phyloP scores from a whole-genome alignment of 2,797 vertebrate genomes.

The Coregonus suidteri region DNA sequence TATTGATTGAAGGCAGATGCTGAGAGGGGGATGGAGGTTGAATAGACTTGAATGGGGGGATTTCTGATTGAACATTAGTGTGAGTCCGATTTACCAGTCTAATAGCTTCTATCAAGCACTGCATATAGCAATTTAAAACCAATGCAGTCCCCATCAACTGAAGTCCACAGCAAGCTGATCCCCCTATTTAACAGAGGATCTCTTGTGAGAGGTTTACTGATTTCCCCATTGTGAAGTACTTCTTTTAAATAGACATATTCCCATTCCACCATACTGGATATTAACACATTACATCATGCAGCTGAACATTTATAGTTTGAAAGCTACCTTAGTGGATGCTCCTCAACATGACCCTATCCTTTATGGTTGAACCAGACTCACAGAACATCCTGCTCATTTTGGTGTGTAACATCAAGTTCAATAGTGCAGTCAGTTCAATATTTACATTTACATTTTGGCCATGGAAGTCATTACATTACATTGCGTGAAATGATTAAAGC shows the following conservation, averaged over 20 bases:
- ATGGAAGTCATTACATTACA: neutral
- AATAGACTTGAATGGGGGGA: neutral
- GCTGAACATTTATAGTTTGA: neutral
- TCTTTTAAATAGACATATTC: neutral
- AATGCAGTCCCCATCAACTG: neutral
- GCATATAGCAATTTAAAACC: neutral
- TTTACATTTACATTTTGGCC: neutral
- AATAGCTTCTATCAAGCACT: neutral
- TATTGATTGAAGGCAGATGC: neutral
- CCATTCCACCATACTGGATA: neutral
- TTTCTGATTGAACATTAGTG: constrained; percentile 7
- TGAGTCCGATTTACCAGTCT: neutral
- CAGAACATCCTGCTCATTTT: too few relatives aligned
- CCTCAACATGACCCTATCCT: neutral
- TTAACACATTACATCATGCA: neutral
- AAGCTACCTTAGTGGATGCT: neutral
- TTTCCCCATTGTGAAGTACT: neutral
- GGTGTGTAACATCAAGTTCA: too few relatives aligned
- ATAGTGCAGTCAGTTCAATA: too few relatives aligned
- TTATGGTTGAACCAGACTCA: too few relatives aligned
- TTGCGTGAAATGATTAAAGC: neutral
- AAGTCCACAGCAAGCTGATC: neutral
- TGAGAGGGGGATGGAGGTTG: neutral
- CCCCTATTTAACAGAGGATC: neutral
- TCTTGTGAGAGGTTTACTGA: neutral